Evolutionary conservation across 2,888 invertebrate genomes (phyloP).

Genomic region (Heliconius ismenius): DNA sequence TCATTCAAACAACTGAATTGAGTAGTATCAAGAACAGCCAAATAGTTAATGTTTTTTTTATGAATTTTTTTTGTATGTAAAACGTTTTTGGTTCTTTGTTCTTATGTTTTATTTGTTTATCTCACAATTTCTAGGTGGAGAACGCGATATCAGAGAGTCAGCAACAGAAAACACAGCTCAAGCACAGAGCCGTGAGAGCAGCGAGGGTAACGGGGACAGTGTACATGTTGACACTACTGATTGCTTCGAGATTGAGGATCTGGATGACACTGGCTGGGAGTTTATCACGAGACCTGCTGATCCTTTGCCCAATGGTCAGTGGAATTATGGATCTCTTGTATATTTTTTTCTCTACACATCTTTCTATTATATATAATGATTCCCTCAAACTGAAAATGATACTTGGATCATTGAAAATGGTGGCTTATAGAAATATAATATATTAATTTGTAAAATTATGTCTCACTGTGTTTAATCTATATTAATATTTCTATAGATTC

Average conservation of each 20-base stretch:
- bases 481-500: conserved; percentile 56
- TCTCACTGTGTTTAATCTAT: background rate
- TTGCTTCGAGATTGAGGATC: conserved; percentile 79
- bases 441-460: too few relatives aligned
- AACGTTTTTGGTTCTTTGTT: too few relatives aligned
- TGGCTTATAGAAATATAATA: too few relatives aligned
- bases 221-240: conserved; percentile 71
- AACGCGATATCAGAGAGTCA: conserved; percentile 59
- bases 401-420: too few relatives aligned
- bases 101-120: too few relatives aligned
- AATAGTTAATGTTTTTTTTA: too few relatives aligned
- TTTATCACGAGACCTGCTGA: conserved; percentile 70
- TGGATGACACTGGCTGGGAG: conserved; percentile 78
- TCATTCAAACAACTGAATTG: too few relatives aligned
- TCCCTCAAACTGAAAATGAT: background rate
- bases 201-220: conserved; percentile 45
- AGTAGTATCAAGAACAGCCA: too few relatives aligned
- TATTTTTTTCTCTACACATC: background rate
- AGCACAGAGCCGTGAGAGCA: conserved; percentile 27
- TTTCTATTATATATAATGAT: background rate
- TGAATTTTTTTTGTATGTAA: too few relatives aligned
- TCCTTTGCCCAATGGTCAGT: conserved; percentile 68
- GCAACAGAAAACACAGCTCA: conserved; percentile 45
- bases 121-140: conserved; percentile 57
- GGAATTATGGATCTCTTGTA: background rate